These are phyloP conservation scores for Pterophyllum scalare DNA, from an alignment of 2,113 vertebrate species.

Conservation along the genomic window DNA sequence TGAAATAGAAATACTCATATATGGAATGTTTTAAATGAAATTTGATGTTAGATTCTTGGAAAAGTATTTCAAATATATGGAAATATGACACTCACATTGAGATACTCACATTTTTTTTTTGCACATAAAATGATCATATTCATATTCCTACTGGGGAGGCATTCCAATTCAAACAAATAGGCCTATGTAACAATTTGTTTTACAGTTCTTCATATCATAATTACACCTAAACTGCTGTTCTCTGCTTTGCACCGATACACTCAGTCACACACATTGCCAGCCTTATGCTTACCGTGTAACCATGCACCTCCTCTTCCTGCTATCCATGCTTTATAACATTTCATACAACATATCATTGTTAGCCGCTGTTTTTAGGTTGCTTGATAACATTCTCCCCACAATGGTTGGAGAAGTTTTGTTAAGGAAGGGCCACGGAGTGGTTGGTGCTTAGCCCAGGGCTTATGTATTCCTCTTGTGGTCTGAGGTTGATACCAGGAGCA, in stretches of 20 bases:
- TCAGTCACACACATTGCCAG: slow-evolving; percentile 13
- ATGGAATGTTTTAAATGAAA: slow-evolving; percentile 5
- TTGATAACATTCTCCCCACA: not conserved
- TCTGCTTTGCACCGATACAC: not conserved
- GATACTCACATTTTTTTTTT: not conserved
- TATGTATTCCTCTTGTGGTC: slow-evolving; percentile 36
- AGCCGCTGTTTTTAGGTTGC: not conserved
- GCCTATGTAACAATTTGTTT: slow-evolving; percentile 17
- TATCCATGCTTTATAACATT: slow-evolving; percentile 15
- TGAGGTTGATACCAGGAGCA: slow-evolving; percentile 19
- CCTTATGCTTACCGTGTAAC: slow-evolving; percentile 1
- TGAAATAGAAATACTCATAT: slow-evolving; percentile 2
- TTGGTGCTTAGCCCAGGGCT: slow-evolving; percentile 4
- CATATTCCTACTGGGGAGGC: slow-evolving; percentile 19
- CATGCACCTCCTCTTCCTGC: not conserved
- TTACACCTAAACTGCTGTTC: slow-evolving; percentile 40
- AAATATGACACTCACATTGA: slow-evolving; percentile 2
- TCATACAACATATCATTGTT: not conserved
- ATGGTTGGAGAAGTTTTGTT: slow-evolving; percentile 24
- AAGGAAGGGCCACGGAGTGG: not conserved
- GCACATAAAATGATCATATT: slow-evolving; percentile 1
- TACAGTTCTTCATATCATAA: slow-evolving; percentile 39
- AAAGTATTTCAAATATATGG: slow-evolving; percentile 10
- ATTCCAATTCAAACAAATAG: slow-evolving; percentile 24
- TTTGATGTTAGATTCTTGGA: not conserved